These are phyloP conservation scores for Lasioglossum villosulum DNA, from an alignment of 2,888 invertebrate genomes.

Conservation along the genomic window DNA sequence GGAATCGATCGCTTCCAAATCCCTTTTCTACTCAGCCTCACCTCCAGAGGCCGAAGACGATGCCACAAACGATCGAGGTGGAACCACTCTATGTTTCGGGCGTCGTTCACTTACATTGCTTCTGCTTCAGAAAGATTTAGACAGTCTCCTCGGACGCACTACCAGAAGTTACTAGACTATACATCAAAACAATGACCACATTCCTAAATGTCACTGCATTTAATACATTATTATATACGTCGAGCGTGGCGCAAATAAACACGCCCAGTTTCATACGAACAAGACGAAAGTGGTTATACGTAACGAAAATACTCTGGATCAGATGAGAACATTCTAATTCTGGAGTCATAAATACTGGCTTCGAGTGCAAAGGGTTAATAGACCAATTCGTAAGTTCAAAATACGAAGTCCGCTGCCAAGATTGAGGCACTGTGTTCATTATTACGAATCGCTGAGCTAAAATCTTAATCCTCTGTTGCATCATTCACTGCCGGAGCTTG, in stretches of 20 bases:
- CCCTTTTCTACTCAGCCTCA: not conserved
- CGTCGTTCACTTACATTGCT: not conserved
- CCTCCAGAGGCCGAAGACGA: not conserved
- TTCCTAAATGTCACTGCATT: not conserved
- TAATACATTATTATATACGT: not conserved
- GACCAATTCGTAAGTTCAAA: not conserved
- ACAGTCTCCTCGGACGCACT: not conserved
- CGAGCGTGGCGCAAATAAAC: not conserved
- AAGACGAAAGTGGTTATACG: not conserved
- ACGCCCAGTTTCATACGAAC: not conserved
- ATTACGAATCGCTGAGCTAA: not conserved
- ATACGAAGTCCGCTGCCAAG: not conserved
- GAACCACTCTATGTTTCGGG: not conserved
- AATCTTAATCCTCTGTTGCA: not conserved
- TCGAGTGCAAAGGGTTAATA: not conserved
- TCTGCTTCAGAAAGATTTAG: not conserved
- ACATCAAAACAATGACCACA: not conserved
- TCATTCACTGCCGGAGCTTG: not conserved
- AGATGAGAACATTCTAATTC: not conserved
- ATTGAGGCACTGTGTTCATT: not conserved
- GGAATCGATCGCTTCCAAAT: constrained; percentile 11
- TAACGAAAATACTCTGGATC: not conserved
- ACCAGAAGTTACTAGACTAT: not conserved
- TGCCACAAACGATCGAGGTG: not conserved
- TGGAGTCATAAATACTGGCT: not conserved